phyloP scores from a whole-genome alignment of 2,113 vertebrate species.

The Heliornis fulica region DNA sequence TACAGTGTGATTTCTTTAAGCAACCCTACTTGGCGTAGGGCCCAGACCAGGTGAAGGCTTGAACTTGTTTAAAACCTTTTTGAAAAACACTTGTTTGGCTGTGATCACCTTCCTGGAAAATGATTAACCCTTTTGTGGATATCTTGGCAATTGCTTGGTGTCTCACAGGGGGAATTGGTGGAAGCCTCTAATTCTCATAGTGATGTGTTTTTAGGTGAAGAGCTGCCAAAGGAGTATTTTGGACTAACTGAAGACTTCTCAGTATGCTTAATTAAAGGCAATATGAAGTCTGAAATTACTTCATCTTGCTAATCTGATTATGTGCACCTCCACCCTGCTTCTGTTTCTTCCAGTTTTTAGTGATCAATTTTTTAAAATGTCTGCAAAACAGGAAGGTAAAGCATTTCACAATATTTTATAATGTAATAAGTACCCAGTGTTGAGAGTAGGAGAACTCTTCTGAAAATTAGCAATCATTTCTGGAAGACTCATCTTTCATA shows the following conservation, averaged over 20 bases:
- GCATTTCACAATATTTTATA: neutral
- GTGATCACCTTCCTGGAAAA: neutral
- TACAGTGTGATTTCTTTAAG: neutral
- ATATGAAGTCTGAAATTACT: neutral
- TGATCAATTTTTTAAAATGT: neutral
- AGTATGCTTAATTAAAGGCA: neutral
- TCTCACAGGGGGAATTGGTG: neutral
- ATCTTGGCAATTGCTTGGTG: neutral
- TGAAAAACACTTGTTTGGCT: neutral
- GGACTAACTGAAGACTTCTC: neutral
- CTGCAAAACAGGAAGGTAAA: neutral
- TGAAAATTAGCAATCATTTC: neutral
- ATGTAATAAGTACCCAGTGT: neutral
- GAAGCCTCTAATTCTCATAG: neutral
- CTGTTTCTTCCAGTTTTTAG: neutral
- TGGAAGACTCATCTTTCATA: neutral
- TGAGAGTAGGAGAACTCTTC: neutral
- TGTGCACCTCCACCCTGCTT: rapidly evolving
- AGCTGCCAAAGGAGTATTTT: neutral
- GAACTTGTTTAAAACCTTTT: too few relatives aligned
- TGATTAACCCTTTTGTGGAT: neutral
- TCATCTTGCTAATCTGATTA: neutral
- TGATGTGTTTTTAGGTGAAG: rapidly evolving
- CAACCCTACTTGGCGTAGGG: neutral
- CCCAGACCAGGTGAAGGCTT: too few relatives aligned